phyloP scores from a whole-genome alignment of 2,888 invertebrate genomes.

The Cenopis cana region DNA sequence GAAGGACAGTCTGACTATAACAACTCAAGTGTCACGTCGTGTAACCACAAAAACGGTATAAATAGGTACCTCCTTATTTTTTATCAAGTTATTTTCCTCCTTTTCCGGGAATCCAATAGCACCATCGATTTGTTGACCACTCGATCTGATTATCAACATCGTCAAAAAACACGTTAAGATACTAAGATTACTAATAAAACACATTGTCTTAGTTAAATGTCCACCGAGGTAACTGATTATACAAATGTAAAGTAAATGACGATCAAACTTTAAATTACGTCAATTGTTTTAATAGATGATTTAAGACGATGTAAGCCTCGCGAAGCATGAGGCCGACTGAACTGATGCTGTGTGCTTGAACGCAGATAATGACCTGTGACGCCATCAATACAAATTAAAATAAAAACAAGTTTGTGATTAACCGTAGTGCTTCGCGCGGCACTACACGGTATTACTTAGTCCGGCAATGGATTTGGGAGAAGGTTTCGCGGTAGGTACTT shows the following conservation, averaged over 20 bases:
- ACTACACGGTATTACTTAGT: too few relatives aligned
- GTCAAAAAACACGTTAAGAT: conserved; percentile 52
- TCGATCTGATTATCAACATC: conserved; percentile 29
- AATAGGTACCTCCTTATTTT: conserved; percentile 72
- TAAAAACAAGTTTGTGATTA: conserved; percentile 42
- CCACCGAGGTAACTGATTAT: background rate
- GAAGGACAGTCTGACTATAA: background rate
- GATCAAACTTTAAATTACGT: background rate
- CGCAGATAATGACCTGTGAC: conserved; percentile 56
- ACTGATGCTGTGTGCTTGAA: conserved; percentile 57
- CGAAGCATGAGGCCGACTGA: conserved; percentile 58
- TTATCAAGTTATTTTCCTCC: conserved; percentile 67
- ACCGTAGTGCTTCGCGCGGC: conserved; percentile 14
- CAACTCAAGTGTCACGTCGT: background rate
- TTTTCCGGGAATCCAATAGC: conserved; percentile 75
- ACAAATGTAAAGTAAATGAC: background rate
- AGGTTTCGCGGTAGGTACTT: conserved; percentile 1
- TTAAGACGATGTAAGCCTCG: conserved; percentile 46
- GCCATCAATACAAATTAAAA: conserved; percentile 22
- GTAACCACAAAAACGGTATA: background rate
- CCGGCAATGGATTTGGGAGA: conserved; percentile 14
- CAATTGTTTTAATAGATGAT: background rate
- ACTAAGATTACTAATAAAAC: conserved; percentile 49
- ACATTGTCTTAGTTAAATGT: conserved; percentile 47
- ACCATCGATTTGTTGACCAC: conserved; percentile 56